phyloP scores from a whole-genome alignment of 1,140 invertebrate genomes.

The Patella vulgata region DNA sequence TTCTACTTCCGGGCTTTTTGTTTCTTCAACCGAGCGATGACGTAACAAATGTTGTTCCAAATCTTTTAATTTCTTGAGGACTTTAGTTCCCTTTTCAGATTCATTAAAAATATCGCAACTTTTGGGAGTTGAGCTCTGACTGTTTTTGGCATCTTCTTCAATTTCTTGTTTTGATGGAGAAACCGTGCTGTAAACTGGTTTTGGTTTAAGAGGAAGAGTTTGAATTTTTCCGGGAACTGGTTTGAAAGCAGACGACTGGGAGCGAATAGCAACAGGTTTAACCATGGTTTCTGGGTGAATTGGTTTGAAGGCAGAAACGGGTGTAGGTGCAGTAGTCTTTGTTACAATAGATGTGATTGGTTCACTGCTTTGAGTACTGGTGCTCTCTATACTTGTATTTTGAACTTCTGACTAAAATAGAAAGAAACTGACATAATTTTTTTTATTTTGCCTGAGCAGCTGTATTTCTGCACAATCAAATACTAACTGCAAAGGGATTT shows the following conservation, averaged over 20 bases:
- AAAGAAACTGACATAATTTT: too few relatives aligned
- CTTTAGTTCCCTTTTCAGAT: slow-evolving; percentile 44
- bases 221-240: slow-evolving; percentile 25
- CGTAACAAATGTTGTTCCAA: slow-evolving; percentile 57
- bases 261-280: slow-evolving; percentile 13
- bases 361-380: too few relatives aligned
- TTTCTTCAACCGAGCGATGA: slow-evolving; percentile 20
- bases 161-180: slow-evolving; percentile 14
- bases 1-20: neutral
- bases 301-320: slow-evolving; percentile 43
- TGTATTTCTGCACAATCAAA: too few relatives aligned
- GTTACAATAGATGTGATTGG: slow-evolving; percentile 8
- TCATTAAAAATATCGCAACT: slow-evolving; percentile 13
- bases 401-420: too few relatives aligned
- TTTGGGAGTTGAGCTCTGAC: too few relatives aligned
- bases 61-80: slow-evolving; percentile 58
- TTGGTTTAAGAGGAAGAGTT: slow-evolving; percentile 4
- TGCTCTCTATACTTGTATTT: too few relatives aligned
- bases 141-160: slow-evolving; percentile 1
- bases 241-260: slow-evolving; percentile 25
- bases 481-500: too few relatives aligned
- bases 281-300: slow-evolving; percentile 23
- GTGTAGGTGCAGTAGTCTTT: slow-evolving; percentile 6
- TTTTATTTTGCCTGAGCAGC: too few relatives aligned
- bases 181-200: slow-evolving; percentile 7